Percentiles rank a stretch among this genome's conserved stretches.
Conservation (phyloP, 2,888 invertebrate genomes). For the Dicyrtomina minuta region DNA sequence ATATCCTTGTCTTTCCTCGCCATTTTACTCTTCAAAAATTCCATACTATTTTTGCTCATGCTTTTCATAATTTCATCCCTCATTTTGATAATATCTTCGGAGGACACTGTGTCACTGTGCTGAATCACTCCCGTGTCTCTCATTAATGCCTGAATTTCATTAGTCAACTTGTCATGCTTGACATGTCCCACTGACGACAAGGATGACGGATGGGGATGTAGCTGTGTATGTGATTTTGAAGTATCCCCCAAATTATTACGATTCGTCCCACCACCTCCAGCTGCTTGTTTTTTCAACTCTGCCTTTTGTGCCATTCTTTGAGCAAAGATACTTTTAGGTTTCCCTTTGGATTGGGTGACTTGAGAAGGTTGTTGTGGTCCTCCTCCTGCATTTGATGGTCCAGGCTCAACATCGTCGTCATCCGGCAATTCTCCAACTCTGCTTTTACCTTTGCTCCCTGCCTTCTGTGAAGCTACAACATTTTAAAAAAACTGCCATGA, state of each 20-base stretch:
- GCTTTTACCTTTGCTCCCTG: not conserved
- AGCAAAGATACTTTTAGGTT: slow-evolving; percentile 28
- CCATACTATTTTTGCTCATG: not conserved
- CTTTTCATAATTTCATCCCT: slow-evolving; percentile 22
- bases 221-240: not conserved
- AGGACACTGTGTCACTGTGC: not conserved
- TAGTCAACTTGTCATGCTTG: not conserved
- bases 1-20: not conserved
- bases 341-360: not conserved
- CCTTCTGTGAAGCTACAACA: not conserved
- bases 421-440: not conserved
- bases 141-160: slow-evolving; percentile 16
- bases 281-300: slow-evolving; percentile 1
- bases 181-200: not conserved
- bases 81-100: slow-evolving; percentile 17
- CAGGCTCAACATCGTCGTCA: not conserved
- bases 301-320: slow-evolving; percentile 30
- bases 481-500: not conserved
- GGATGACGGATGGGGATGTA: not conserved
- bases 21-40: slow-evolving; percentile 14
- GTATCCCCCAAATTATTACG: too few relatives aligned
- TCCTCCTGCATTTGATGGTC: not conserved
- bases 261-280: not conserved
- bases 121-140: slow-evolving; percentile 4
- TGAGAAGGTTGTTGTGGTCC: not conserved